Evolutionary conservation across 2,797 vertebrate species (phyloP).

Genomic region (Macroramphosus scolopax): DNA sequence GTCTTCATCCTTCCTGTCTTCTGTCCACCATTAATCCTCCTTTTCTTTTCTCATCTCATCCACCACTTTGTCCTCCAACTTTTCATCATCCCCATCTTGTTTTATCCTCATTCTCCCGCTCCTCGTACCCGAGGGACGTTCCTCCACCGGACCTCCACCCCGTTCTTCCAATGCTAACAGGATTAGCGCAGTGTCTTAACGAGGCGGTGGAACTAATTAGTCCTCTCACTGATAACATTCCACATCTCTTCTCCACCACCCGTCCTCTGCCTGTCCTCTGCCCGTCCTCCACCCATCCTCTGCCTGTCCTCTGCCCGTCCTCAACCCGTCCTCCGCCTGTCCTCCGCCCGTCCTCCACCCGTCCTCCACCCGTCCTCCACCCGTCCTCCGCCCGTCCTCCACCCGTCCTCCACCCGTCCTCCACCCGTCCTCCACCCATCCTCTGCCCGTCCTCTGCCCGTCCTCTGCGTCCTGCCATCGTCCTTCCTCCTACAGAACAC

Average conservation of each 20-base stretch:
- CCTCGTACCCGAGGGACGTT: not conserved
- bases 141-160: constrained; percentile 5
- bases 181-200: constrained; percentile 74
- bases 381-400: constrained; percentile 16
- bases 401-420: constrained; percentile 5
- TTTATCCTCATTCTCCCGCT: not conserved
- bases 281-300: not conserved
- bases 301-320: no score
- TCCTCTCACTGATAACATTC: constrained; percentile 75
- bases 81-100: not conserved
- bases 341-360: no score
- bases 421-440: not conserved
- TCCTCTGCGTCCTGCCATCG: not conserved
- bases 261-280: constrained; percentile 1
- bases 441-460: no score
- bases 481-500: not conserved
- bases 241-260: constrained; percentile 32
- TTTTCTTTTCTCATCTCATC: not conserved
- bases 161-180: constrained; percentile 66
- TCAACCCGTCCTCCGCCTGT: no score
- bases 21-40: not conserved
- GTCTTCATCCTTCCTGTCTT: constrained; percentile 7
- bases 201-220: constrained; percentile 78
- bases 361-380: no score
- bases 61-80: not conserved